Evolutionary conservation across 2,797 vertebrate species (phyloP).

Genomic region (Leptatherina wallacei): DNA sequence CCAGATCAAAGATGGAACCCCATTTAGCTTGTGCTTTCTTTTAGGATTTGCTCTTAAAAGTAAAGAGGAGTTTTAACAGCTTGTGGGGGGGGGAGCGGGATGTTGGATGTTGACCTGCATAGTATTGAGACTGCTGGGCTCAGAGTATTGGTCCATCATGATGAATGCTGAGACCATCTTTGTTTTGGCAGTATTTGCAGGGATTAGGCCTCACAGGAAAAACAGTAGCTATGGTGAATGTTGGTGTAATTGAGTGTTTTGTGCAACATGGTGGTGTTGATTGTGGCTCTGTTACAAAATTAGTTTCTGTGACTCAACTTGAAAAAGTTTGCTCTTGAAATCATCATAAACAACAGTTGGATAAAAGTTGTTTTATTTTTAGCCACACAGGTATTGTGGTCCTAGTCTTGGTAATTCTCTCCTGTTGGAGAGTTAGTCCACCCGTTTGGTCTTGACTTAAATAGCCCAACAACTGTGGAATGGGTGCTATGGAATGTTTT

Average conservation of each 20-base stretch:
- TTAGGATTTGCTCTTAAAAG: constrained; percentile 79
- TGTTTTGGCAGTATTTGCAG: constrained; percentile 65
- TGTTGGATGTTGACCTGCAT: constrained; percentile 76
- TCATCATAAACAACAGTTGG: background rate
- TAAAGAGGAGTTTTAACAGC: constrained; percentile 67
- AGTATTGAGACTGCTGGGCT: constrained; percentile 69
- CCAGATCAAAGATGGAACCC: constrained; percentile 84
- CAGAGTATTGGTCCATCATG: constrained; percentile 60
- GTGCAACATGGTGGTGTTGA: constrained; percentile 20
- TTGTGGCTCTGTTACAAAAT: constrained; percentile 22
- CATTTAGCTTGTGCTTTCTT: constrained; percentile 79
- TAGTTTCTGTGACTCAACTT: constrained; percentile 5
- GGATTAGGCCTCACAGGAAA: constrained; percentile 46
- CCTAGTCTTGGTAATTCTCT: background rate
- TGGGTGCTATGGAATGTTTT: background rate
- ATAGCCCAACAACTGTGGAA: constrained; percentile 5
- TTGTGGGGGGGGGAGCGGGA: constrained; percentile 44
- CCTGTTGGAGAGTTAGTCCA: background rate
- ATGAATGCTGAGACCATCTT: constrained; percentile 70
- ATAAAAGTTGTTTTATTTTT: background rate
- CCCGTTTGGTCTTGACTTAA: background rate
- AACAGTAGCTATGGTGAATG: constrained; percentile 54
- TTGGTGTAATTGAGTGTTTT: constrained; percentile 50
- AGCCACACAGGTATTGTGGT: background rate
- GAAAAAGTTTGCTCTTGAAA: background rate